A percentile compares a stretch with the other conserved stretches of the same genome.
phyloP scores from a whole-genome alignment of 1,140 invertebrate genomes.

The Drosophila sulfurigaster region DNA sequence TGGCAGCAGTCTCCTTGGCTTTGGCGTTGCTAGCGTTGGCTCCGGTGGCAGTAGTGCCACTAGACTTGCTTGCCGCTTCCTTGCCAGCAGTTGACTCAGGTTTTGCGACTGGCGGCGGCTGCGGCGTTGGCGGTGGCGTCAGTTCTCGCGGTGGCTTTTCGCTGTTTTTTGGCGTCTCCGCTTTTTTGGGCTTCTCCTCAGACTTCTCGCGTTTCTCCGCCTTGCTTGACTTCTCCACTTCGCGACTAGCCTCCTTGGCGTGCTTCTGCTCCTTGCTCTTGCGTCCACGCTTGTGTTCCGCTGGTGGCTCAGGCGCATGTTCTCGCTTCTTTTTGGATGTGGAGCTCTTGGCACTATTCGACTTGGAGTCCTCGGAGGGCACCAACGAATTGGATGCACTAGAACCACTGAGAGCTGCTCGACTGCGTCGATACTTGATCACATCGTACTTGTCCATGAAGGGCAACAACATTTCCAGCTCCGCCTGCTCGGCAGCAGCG shows the following conservation, averaged over 20 bases:
- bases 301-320: constrained; percentile 32
- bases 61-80: constrained; percentile 17
- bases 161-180: constrained; percentile 42
- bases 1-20: constrained; percentile 39
- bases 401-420: constrained; percentile 65
- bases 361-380: constrained; percentile 61
- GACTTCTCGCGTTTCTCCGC: constrained; percentile 41
- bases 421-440: constrained; percentile 88
- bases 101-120: constrained; percentile 20
- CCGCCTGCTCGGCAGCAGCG: constrained; percentile 69
- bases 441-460: constrained; percentile 87
- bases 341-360: constrained; percentile 48
- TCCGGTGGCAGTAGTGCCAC: not conserved
- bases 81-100: constrained; percentile 24
- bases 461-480: constrained; percentile 75
- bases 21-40: constrained; percentile 28
- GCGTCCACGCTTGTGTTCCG: constrained; percentile 58
- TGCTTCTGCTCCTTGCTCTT: constrained; percentile 65
- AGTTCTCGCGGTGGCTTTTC: constrained; percentile 31
- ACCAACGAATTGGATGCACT: constrained; percentile 58
- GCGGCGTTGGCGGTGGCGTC: constrained; percentile 26
- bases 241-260: constrained; percentile 47
- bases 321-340: constrained; percentile 60
- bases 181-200: constrained; percentile 62
- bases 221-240: constrained; percentile 49